These are phyloP conservation scores for Protomyctophum bolini DNA, from an alignment of 2,113 vertebrate species.

Conservation along the genomic window DNA sequence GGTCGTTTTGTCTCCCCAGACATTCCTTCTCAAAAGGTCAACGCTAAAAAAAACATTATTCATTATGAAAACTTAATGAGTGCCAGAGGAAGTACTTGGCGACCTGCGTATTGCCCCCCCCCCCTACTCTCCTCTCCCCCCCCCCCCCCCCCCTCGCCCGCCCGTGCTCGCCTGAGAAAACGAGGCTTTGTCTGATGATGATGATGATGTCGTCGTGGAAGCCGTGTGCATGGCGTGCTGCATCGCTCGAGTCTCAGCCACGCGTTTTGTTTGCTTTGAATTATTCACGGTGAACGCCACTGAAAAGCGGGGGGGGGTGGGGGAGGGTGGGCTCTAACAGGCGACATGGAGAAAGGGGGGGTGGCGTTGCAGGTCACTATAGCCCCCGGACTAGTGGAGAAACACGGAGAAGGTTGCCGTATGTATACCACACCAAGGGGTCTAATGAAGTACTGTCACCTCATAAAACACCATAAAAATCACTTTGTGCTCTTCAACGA, in stretches of 20 bases:
- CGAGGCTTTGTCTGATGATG: background rate
- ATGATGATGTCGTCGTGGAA: background rate
- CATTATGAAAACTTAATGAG: constrained; percentile 55
- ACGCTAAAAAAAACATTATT: constrained; percentile 47
- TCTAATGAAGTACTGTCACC: no score
- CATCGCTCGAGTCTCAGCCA: background rate
- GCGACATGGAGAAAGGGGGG: constrained; percentile 3
- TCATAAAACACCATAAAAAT: no score
- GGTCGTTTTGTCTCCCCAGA: constrained; percentile 11
- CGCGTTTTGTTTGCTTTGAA: constrained; percentile 42
- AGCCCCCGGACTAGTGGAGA: no score
- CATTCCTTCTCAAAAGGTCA: constrained; percentile 40
- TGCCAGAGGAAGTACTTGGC: constrained; percentile 24
- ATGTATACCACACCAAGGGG: no score
- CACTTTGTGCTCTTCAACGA: no score
- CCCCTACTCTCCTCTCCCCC: background rate
- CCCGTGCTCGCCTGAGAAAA: no score
- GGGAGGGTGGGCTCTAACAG: constrained; percentile 11
- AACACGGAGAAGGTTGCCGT: no score
- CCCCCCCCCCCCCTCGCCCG: no score
- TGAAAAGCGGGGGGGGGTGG: constrained; percentile 24
- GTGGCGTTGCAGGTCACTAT: constrained; percentile 34
- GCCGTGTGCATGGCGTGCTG: constrained; percentile 8
- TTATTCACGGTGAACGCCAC: constrained; percentile 51
- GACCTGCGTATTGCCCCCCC: constrained; percentile 2